Evolutionary conservation across 92 coral and sea anemone genomes (phyloP).

Genomic region (Meandrina meandrites): DNA sequence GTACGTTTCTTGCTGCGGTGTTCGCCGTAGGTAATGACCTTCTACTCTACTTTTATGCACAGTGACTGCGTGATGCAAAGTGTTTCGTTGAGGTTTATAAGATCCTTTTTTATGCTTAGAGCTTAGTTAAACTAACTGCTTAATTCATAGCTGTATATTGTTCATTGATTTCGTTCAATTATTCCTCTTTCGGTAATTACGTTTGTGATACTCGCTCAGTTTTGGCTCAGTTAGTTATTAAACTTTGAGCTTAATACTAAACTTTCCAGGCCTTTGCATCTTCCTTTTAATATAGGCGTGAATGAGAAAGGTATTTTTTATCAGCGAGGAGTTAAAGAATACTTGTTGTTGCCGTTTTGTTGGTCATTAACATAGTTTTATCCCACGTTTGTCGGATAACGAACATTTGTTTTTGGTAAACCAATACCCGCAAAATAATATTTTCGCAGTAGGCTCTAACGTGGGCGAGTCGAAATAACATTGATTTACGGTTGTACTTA

Average conservation of each 20-base stretch:
- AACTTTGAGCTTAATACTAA: background rate
- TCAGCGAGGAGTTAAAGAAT: background rate
- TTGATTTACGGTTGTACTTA: background rate
- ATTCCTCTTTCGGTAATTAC: background rate
- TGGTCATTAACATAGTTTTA: background rate
- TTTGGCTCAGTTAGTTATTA: background rate
- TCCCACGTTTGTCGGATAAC: background rate
- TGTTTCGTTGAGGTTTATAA: background rate
- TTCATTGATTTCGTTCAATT: background rate
- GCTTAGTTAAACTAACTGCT: background rate
- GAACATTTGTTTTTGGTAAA: constrained; percentile 10
- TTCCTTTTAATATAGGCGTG: background rate
- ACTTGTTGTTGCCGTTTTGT: background rate
- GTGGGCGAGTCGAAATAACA: background rate
- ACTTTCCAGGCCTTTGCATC: background rate
- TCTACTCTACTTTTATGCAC: background rate
- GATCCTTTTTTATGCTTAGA: background rate
- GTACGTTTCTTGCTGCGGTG: background rate
- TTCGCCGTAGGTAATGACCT: background rate
- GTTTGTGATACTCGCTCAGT: no score
- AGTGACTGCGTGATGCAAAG: background rate
- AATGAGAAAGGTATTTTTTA: background rate
- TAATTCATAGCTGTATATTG: background rate
- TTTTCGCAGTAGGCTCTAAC: background rate
- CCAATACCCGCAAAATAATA: constrained; percentile 1